These are phyloP conservation scores for Tiliqua scincoides DNA, from an alignment of 2,113 vertebrate species.

Conservation along the genomic window DNA sequence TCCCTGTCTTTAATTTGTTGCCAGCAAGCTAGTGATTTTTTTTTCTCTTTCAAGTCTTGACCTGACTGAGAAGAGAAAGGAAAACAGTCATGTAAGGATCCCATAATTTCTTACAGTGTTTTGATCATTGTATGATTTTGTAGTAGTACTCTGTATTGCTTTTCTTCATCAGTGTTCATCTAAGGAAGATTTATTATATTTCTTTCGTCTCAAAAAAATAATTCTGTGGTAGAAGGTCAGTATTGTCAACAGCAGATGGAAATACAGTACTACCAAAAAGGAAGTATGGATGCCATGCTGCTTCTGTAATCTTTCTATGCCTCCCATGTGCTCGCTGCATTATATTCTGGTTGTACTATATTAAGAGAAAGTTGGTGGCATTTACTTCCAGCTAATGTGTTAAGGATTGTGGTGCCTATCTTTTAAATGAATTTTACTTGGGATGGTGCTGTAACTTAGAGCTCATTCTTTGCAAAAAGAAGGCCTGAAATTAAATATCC, in stretches of 20 bases:
- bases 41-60: constrained; percentile 48
- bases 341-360: background rate
- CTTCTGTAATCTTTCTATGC: background rate
- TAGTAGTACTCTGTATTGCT: background rate
- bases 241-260: background rate
- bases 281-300: background rate
- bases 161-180: background rate
- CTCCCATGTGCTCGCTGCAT: background rate
- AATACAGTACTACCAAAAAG: background rate
- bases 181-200: background rate
- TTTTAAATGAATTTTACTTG: background rate
- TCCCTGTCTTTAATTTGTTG: constrained; percentile 40
- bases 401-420: background rate
- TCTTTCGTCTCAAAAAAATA: background rate
- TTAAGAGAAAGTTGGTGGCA: background rate
- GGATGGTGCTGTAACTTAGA: no score
- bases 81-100: constrained; percentile 33
- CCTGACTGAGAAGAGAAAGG: constrained; percentile 56
- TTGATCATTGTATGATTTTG: constrained; percentile 11
- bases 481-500: no score
- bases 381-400: background rate
- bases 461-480: no score
- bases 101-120: constrained; percentile 18
- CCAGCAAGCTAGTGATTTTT: constrained; percentile 48
- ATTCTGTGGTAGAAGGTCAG: no score